Evolutionary conservation across 2,888 invertebrate genomes (phyloP), one percentile per base, ranked within the genome.

Genomic region (Noctua janthe): DNA sequence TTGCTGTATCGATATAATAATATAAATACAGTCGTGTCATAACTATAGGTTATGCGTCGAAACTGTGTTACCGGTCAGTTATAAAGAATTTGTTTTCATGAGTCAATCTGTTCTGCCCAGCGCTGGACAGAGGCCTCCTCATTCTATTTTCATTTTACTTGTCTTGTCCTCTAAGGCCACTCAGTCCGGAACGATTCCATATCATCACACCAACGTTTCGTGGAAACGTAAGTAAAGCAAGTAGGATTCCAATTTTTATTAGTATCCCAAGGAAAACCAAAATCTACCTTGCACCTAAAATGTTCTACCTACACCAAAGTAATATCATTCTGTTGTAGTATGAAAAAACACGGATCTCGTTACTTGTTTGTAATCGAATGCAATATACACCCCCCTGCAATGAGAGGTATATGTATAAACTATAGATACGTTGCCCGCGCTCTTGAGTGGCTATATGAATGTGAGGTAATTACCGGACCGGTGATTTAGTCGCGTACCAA

Each of bases 1-100:
- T 71, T 71, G 43, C 43, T 66, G 59, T 35, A 76, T 62, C 66
- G 67, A 69, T 29, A 47, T n/a, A 69, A 69, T 29, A 47, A 83
- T 71, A 56, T 86, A 66, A 74, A 82, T 71, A n/a, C 23, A 83
- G 49, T 74, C 64, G 47, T 78, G 47, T 56, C 15, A 39, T 71
- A 35, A 47, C 35, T 78, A 8, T 29, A 29, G 1, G n/a, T 35
- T 15, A 29, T 8, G 11, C 20, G n/a, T 29, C 20, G 39, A 51
- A 76, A 43, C n/a, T n/a, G 43, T 43, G 17, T 6, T 6, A 64
- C 17, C 17, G 23, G 39, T 67, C 43, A 23, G 5, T 11, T 66
- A 39, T 39, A 66, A 66, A 20, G 10, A 7, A 35, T 35, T 64
- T 6, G 0, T 35, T 64, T 64, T 64, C 35, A 17, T 35, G 17